These are phyloP conservation scores for Pseudomyrmex pallidus DNA, from an alignment of 1,140 invertebrate genomes.

Conservation along the genomic window DNA sequence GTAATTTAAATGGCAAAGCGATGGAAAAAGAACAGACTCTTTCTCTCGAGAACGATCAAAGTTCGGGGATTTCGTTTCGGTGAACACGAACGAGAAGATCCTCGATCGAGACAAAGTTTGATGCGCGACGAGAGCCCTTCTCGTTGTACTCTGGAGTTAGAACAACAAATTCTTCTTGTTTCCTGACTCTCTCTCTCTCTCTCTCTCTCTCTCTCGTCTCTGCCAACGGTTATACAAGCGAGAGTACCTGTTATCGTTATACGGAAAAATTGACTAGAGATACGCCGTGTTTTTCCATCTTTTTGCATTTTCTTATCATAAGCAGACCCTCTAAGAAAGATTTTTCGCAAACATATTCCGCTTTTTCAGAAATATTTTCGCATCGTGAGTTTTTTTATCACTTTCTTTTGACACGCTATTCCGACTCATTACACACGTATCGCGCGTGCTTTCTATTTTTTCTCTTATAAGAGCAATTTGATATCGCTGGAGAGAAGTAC, in stretches of 20 bases:
- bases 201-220: not conserved
- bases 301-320: conserved; percentile 55
- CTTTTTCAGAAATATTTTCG: conserved; percentile 14
- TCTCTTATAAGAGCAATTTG: too few species aligned
- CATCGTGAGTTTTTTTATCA: not conserved
- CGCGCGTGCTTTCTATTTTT: too few species aligned
- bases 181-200: not conserved
- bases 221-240: conserved; percentile 7
- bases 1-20: conserved; percentile 7
- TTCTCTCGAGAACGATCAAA: not conserved
- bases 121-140: not conserved
- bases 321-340: conserved; percentile 26
- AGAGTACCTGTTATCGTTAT: conserved; percentile 53
- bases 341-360: conserved; percentile 20
- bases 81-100: conserved; percentile 20
- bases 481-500: too few species aligned
- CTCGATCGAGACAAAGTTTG: conserved; percentile 2
- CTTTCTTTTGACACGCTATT: not conserved
- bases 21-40: not conserved
- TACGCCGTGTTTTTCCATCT: conserved; percentile 17
- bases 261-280: conserved; percentile 55
- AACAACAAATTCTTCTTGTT: conserved; percentile 59
- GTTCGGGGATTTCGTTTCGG: conserved; percentile 29
- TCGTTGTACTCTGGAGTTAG: conserved; percentile 4
- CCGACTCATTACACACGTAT: too few species aligned